These are phyloP conservation scores for Pseudonaja textilis DNA, from an alignment of 2,113 vertebrate genomes.

Conservation along the genomic window DNA sequence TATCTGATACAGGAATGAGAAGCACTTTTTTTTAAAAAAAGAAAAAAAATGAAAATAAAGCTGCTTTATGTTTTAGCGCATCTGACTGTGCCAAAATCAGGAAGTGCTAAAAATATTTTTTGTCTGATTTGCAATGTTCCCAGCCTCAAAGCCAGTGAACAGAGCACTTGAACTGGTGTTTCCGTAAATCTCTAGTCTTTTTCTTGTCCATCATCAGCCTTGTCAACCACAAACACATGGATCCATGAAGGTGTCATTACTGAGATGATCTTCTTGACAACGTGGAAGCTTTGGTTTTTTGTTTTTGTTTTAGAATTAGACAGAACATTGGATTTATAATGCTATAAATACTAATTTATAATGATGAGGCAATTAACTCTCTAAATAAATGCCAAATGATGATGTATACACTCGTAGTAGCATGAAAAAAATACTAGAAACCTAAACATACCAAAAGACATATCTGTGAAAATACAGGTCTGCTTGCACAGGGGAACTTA, in stretches of 20 bases:
- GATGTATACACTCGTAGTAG: not conserved
- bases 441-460: not conserved
- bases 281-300: not conserved
- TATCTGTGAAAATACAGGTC: not conserved
- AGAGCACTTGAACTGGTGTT: conserved; percentile 20
- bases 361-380: not conserved
- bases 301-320: not conserved
- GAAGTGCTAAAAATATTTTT: conserved; percentile 45
- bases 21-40: not conserved
- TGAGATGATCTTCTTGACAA: not conserved
- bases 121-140: conserved; percentile 42
- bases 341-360: not conserved
- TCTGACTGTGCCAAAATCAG: conserved; percentile 50
- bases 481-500: not conserved
- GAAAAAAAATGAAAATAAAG: not conserved
- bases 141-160: conserved; percentile 34
- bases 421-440: not conserved
- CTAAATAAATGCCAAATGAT: not conserved
- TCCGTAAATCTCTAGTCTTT: not conserved
- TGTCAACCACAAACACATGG: conserved; percentile 1
- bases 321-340: not conserved
- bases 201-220: not conserved
- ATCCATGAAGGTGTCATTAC: not conserved
- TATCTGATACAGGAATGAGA: not conserved
- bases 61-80: conserved; percentile 27